Base-by-base conservation (phyloP, 2,888 invertebrate species). In the Auanema sp. region DNA sequence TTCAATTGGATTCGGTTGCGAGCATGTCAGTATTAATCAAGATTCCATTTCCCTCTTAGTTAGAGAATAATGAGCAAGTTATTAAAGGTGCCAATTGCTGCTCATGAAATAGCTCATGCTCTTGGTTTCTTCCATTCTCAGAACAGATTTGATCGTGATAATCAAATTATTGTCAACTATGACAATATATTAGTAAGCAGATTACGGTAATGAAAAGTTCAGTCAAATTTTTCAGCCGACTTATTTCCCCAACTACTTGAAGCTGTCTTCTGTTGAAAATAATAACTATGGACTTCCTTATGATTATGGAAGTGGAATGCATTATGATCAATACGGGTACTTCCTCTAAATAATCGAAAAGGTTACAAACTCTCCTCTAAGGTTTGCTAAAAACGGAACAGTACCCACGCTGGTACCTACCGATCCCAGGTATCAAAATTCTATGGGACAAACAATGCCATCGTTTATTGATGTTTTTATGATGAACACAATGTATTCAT, bases 61-160 rank as follows among this genome's bases (percentile, higher is more conserved):
- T 33, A 8, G 8, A 8, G 8, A 33, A 5, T 33, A 33, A 33
- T 33, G 33, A 33, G 3, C 4, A 8, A 33, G 33, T 8, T 33
- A 33, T 33, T 33, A 8, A 33, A 66, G 68, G 65, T 71, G 43
- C 68, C 68, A 21, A 71, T 68, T n/a, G 71, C 71, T 25, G 71
- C 71, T 49, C 71, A 71, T 33, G 71, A 71, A 60, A 62, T 80
- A n/a, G 80, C 72, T 11, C 80, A 80, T 67, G 76, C 80, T 10
- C 66, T 80, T 21, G 74, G 79, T 3, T 72, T 79, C 62, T 80
- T 78, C 66, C 80, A 80, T 61, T 73, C 72, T 25, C 79, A 71
- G 57, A 66, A 21, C 21, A 24, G 57, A 44, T n/a, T 14, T 25
- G 57, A 57, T 24, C 43, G 57, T n/a, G 57, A 57, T 40, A 42